Conservation (phyloP, 1,140 invertebrate genomes). For the Drosophila bipectinata region DNA sequence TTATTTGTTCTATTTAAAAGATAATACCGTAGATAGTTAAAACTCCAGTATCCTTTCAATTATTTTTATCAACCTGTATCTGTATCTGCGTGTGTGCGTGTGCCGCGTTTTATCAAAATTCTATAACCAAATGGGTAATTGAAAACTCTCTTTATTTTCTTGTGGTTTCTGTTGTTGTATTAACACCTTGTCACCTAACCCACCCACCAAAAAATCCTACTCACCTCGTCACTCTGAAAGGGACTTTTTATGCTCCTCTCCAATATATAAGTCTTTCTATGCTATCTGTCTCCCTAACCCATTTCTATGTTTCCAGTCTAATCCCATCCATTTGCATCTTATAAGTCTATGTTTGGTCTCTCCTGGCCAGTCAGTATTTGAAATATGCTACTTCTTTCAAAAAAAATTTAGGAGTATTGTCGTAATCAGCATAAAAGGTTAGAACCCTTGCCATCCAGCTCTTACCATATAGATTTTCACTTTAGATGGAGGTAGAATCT, state of each 20-base stretch:
- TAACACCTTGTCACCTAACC: conserved; percentile 57
- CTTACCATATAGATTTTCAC: neutral
- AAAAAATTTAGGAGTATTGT: neutral
- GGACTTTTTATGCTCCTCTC: conserved; percentile 6
- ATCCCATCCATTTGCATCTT: conserved; percentile 27
- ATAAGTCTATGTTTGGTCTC: conserved; percentile 34
- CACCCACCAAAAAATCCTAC: neutral
- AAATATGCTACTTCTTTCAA: conserved; percentile 4
- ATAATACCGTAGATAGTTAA: conserved; percentile 40
- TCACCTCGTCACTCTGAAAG: conserved; percentile 6
- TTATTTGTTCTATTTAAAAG: conserved; percentile 25
- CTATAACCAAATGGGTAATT: conserved; percentile 74
- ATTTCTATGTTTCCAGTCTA: conserved; percentile 40
- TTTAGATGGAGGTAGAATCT: neutral
- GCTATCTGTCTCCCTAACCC: conserved; percentile 20
- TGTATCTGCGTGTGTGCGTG: conserved; percentile 46
- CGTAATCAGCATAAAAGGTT: neutral
- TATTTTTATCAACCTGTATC: conserved; percentile 21
- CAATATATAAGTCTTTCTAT: neutral
- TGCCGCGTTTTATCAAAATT: conserved; percentile 72
- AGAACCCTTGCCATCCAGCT: neutral
- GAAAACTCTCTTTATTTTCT: conserved; percentile 51
- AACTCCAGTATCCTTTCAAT: conserved; percentile 41
- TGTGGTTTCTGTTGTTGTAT: conserved; percentile 63
- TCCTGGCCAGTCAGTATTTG: conserved; percentile 77